Percentiles rank a stretch among this genome's conserved stretches.
Conservation (phyloP, 2,888 invertebrate genomes). For the Cataglyphis albicans region DNA sequence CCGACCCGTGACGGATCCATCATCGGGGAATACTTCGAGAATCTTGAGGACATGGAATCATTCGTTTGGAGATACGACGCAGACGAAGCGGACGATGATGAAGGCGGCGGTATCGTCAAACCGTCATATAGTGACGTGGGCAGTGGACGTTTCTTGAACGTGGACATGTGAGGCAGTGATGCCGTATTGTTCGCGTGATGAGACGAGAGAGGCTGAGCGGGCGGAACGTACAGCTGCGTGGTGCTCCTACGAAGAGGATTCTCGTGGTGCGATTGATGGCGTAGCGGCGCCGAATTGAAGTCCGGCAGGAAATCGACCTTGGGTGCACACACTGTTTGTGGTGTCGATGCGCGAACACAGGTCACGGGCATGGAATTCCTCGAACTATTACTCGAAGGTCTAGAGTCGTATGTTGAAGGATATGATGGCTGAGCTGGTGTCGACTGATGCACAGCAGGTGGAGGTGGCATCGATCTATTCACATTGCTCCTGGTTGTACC, state of each 20-base stretch:
- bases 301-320: constrained; percentile 93
- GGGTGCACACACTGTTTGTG: constrained; percentile 87
- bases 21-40: constrained; percentile 72
- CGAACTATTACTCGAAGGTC: constrained; percentile 57
- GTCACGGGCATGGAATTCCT: constrained; percentile 39
- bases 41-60: constrained; percentile 66
- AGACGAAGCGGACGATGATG: constrained; percentile 63
- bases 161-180: constrained; percentile 82
- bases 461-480: constrained; percentile 76
- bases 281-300: constrained; percentile 87
- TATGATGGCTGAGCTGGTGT: constrained; percentile 69
- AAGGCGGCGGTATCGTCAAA: constrained; percentile 65
- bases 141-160: constrained; percentile 82
- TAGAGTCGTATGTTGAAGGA: constrained; percentile 56
- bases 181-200: constrained; percentile 73
- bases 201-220: constrained; percentile 68
- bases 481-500: constrained; percentile 70
- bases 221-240: constrained; percentile 73
- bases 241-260: constrained; percentile 71
- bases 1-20: constrained; percentile 72
- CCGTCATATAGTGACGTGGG: constrained; percentile 74
- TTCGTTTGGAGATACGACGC: constrained; percentile 71
- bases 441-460: constrained; percentile 72
- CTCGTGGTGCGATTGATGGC: constrained; percentile 74
- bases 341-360: constrained; percentile 64